A percentile compares a stretch with the other conserved stretches of the same genome.
phyloP scores from a whole-genome alignment of 2,797 vertebrate genomes.

The Halcyon smyrnensis region DNA sequence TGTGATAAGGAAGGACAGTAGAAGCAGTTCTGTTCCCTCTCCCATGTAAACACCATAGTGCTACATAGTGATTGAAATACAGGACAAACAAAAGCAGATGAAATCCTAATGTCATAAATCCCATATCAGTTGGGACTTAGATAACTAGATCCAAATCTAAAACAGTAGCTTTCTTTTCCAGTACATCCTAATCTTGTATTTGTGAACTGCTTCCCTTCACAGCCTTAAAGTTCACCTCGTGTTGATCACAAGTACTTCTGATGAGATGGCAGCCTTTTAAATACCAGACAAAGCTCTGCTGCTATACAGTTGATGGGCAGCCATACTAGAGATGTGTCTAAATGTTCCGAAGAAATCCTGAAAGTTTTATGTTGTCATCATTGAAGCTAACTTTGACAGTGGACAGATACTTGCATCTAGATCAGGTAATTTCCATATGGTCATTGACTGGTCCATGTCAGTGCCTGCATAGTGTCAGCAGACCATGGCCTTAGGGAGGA shows the following conservation, averaged over 20 bases:
- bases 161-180: background rate
- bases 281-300: background rate
- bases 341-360: background rate
- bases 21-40: background rate
- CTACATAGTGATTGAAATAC: background rate
- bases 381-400: background rate
- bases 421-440: background rate
- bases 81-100: background rate
- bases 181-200: background rate
- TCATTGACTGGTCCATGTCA: background rate
- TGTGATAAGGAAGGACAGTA: background rate
- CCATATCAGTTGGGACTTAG: background rate
- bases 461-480: background rate
- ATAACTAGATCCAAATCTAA: background rate
- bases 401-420: background rate
- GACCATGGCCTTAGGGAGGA: too few relatives aligned
- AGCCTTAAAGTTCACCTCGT: background rate
- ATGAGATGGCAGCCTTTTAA: background rate
- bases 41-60: background rate
- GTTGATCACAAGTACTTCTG: background rate
- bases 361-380: background rate
- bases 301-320: background rate
- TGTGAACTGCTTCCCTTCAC: background rate
- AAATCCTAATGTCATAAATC: background rate
- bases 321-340: background rate